Base-by-base conservation (phyloP, 2,113 vertebrate genomes). In the Lathamus discolor region DNA sequence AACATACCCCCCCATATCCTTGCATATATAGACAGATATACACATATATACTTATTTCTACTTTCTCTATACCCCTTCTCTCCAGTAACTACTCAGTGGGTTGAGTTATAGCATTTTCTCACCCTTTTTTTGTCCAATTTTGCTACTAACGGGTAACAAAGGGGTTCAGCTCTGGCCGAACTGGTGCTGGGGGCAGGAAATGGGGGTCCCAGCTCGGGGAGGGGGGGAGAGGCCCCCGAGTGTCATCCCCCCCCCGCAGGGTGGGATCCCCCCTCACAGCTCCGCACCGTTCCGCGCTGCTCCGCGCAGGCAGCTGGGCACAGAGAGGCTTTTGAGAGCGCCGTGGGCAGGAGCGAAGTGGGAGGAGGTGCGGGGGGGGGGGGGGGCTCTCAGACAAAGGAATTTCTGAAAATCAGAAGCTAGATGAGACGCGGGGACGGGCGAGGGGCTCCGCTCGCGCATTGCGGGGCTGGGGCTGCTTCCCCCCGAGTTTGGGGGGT, bases 361-460 rank as follows among this genome's bases (percentile, higher is more conserved):
- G 88, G 64, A 75, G 83, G 83, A 78, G 86, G 68, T 41, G 49
- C 35, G 5, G 43, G 82, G 70, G 27, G 29, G 24, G 28, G 25
- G 43, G 31, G 31, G 11, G 18, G 9, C 27, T 37, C 83, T 68
- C 27, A 48, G 74, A 96, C 94, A 97, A 97, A 97, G 86, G 87
- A 85, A 94, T 88, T 89, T 95, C 78, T 90, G 85, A 74, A 75
- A 93, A 90, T 67, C 18, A 57, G 37, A 46, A 29, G 25, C 17
- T 9, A 20, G 62, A 64, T 57, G 59, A 79, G 61, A 11, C 72
- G 29, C 61, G 12, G 49, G 68, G 22, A 37, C 29, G 9, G 33
- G 19, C 1, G 20, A 33, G 8, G 29, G 29, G 68, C 2, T 80
- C n/a, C 3, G 18, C 37, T n/a, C 7, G 39, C 28, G 20, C 12